Conservation (phyloP, 2,113 vertebrate genomes). For the Sinocyclocheilus rhinocerous region DNA sequence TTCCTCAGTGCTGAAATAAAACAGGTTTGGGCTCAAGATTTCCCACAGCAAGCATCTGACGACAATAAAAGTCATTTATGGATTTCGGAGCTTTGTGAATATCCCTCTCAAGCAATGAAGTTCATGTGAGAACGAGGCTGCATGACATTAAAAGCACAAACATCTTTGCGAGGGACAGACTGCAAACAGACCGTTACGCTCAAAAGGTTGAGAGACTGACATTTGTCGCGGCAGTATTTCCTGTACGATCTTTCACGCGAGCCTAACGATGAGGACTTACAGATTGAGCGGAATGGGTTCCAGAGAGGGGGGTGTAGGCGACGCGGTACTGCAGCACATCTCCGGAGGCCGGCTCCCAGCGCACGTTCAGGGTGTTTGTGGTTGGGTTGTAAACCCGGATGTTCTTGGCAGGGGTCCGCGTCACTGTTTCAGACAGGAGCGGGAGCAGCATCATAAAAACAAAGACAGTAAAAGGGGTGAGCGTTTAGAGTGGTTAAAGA, state of each 20-base stretch:
- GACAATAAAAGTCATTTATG: conserved; percentile 41
- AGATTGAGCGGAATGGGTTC: conserved; percentile 83
- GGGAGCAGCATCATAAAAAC: conserved; percentile 13
- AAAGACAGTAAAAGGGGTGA: conserved; percentile 16
- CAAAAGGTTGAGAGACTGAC: background rate
- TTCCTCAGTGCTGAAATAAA: conserved; percentile 40
- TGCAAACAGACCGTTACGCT: background rate
- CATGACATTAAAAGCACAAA: conserved; percentile 23
- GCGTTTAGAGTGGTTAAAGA: background rate
- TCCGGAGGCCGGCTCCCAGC: conserved; percentile 92
- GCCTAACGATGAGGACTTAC: conserved; percentile 77
- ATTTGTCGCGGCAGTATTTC: background rate
- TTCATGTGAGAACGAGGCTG: conserved; percentile 9
- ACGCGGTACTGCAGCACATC: conserved; percentile 90
- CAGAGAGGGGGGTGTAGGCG: conserved; percentile 81
- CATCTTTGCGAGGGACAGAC: background rate
- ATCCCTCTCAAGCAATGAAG: background rate
- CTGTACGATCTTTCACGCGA: background rate
- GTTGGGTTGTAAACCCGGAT: conserved; percentile 91
- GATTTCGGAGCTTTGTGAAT: background rate
- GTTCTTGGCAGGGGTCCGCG: conserved; percentile 84
- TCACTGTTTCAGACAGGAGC: conserved; percentile 77
- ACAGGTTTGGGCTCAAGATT: conserved; percentile 39
- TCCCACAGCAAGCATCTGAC: conserved; percentile 42
- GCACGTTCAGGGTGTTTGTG: conserved; percentile 89